A percentile compares a stretch with the other conserved stretches of the same genome.
These are phyloP conservation scores for Lasiurus cinereus DNA, from an alignment of 2,113 vertebrate genomes.

Conservation along the genomic window DNA sequence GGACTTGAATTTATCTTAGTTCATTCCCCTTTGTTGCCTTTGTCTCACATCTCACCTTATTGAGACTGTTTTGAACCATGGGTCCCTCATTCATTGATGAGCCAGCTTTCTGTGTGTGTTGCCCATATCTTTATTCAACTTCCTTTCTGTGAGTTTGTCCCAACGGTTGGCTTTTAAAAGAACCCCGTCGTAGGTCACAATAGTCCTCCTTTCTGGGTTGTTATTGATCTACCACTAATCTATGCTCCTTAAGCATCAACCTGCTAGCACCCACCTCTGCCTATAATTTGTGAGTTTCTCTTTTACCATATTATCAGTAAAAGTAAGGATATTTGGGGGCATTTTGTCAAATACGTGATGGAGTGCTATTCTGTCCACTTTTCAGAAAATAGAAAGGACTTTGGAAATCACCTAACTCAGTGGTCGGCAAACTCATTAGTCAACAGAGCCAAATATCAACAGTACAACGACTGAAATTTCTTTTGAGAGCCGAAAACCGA, in stretches of 20 bases:
- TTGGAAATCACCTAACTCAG: not conserved
- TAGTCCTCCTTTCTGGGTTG: not conserved
- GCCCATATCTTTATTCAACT: not conserved
- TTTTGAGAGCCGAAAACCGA: too few species aligned
- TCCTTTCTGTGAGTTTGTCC: not conserved
- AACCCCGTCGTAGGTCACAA: not conserved
- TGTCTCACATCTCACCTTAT: not conserved
- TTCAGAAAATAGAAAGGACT: not conserved
- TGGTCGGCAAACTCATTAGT: too few species aligned
- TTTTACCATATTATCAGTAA: not conserved
- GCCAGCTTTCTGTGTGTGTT: not conserved
- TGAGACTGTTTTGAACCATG: not conserved
- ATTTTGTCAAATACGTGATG: not conserved
- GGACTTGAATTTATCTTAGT: not conserved
- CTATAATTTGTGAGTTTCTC: not conserved
- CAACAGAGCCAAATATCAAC: too few species aligned
- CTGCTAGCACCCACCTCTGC: not conserved
- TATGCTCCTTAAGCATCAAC: not conserved
- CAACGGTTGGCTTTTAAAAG: not conserved
- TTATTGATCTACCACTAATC: not conserved
- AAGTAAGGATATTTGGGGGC: not conserved
- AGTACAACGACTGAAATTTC: too few species aligned
- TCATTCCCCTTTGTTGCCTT: slow-evolving; percentile 21
- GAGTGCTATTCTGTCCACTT: not conserved
- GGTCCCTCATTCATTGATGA: not conserved